These are phyloP conservation scores for Zosterops japonicus DNA, from an alignment of 2,113 vertebrate genomes.

Conservation along the genomic window DNA sequence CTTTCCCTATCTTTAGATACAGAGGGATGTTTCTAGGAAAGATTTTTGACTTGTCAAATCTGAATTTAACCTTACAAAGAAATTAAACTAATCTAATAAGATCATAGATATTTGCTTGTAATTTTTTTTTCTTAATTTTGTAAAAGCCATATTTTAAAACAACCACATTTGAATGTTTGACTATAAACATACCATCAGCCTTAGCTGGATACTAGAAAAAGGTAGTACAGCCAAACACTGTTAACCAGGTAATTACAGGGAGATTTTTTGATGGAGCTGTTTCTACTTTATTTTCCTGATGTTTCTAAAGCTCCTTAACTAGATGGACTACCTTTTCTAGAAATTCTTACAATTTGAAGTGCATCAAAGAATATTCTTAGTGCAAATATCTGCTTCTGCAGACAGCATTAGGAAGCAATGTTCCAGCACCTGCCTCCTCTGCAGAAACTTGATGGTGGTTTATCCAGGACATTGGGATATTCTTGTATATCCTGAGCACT, in stretches of 20 bases:
- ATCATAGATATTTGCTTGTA: neutral
- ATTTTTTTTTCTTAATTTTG: neutral
- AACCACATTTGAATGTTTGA: neutral
- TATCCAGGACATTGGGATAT: slow-evolving; percentile 66
- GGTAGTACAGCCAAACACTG: neutral
- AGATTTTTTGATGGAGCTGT: neutral
- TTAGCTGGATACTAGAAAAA: neutral
- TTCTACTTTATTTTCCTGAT: neutral
- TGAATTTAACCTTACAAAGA: neutral
- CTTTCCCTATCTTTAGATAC: neutral
- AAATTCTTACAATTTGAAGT: slow-evolving; percentile 75
- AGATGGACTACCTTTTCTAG: slow-evolving; percentile 71
- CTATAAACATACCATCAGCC: neutral
- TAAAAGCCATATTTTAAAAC: neutral
- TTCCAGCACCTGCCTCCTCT: slow-evolving; percentile 75
- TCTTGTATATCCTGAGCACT: slow-evolving; percentile 71
- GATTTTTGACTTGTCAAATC: neutral
- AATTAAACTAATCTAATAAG: neutral
- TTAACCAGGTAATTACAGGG: slow-evolving; percentile 16
- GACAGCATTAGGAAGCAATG: slow-evolving; percentile 77
- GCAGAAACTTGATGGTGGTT: slow-evolving; percentile 75
- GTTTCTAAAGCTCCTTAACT: neutral
- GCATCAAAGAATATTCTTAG: slow-evolving; percentile 76
- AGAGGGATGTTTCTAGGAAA: neutral
- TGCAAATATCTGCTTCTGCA: slow-evolving; percentile 80